These are phyloP conservation scores for Frankliniella fusca DNA, from an alignment of 2,888 invertebrate genomes.

Conservation along the genomic window DNA sequence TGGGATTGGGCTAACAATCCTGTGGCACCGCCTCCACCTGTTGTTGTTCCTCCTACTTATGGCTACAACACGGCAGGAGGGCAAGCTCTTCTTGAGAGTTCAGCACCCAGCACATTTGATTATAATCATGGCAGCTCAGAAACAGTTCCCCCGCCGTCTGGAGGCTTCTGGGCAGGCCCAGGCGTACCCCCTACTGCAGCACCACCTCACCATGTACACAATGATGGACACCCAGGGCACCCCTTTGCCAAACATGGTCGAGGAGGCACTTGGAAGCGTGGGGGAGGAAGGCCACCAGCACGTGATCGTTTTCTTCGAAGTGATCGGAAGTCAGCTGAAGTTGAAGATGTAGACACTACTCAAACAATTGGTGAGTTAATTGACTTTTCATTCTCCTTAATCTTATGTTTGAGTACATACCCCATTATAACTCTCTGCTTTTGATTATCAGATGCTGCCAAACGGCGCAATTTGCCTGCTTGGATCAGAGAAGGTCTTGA, in stretches of 20 bases:
- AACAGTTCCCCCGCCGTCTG: neutral
- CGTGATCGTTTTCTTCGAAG: neutral
- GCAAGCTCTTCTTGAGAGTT: constrained; percentile 4
- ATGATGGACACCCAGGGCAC: neutral
- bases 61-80: constrained; percentile 30
- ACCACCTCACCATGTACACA: neutral
- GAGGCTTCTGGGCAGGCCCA: neutral
- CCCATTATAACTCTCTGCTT: neutral
- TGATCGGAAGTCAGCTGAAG: neutral
- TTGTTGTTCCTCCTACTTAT: constrained; percentile 34
- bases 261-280: neutral
- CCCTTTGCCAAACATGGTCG: neutral
- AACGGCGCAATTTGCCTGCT: constrained; percentile 85
- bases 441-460: constrained; percentile 66
- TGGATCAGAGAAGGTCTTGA: constrained; percentile 97
- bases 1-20: constrained; percentile 39
- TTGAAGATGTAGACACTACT: neutral
- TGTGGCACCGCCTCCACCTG: constrained; percentile 28
- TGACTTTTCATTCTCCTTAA: neutral
- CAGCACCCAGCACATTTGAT: constrained; percentile 36
- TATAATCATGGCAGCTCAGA: constrained; percentile 38
- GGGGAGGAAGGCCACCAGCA: neutral
- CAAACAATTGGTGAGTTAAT: neutral
- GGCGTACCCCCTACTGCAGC: neutral
- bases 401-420: neutral